Evolutionary conservation across 2,113 vertebrate species (phyloP).

Genomic region (Xenopus borealis): DNA sequence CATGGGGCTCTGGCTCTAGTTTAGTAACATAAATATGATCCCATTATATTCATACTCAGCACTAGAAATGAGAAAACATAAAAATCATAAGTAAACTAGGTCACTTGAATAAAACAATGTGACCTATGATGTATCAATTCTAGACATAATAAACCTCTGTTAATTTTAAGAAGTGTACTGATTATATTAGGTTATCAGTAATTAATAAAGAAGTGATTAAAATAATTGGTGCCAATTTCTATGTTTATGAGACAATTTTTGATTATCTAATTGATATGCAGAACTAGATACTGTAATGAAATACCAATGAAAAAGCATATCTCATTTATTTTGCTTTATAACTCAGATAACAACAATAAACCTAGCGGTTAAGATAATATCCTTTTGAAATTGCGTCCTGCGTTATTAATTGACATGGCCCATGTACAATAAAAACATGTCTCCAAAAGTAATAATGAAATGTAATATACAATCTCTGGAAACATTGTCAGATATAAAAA

Average conservation of each 20-base stretch:
- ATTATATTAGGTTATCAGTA: too few relatives aligned
- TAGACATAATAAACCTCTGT: too few relatives aligned
- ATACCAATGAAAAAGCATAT: not conserved
- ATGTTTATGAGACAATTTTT: not conserved
- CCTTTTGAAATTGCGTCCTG: not conserved
- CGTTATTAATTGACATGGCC: constrained; percentile 3
- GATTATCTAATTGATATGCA: too few relatives aligned
- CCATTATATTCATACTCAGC: too few relatives aligned
- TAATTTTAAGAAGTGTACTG: too few relatives aligned
- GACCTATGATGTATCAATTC: too few relatives aligned
- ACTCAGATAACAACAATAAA: too few relatives aligned
- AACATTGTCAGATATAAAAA: constrained; percentile 19
- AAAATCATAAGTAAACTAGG: too few relatives aligned
- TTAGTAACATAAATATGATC: too few relatives aligned
- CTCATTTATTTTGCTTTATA: not conserved
- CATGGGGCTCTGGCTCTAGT: too few relatives aligned
- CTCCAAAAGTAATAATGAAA: constrained; percentile 28
- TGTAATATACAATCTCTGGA: constrained; percentile 22
- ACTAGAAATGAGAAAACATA: too few relatives aligned
- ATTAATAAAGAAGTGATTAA: not conserved
- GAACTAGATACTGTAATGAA: not conserved
- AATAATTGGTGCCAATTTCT: not conserved
- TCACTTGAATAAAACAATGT: too few relatives aligned
- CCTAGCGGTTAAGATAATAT: not conserved
- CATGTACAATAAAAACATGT: not conserved